These are phyloP conservation scores for Osmoderma eremita DNA, from an alignment of 2,888 invertebrate species.

Conservation along the genomic window DNA sequence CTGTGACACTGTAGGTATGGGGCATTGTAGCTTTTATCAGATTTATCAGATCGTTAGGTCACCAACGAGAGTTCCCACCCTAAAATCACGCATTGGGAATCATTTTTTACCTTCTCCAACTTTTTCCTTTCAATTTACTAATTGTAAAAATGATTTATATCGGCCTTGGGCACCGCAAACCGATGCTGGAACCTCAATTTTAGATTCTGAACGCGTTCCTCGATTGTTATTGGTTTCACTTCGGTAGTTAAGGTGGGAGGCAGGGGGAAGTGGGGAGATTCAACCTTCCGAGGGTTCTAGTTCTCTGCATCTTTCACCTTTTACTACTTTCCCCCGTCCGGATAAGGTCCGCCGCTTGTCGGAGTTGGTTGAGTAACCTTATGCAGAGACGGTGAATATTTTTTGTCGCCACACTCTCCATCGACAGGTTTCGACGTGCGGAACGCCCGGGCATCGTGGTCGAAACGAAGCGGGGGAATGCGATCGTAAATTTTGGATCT, in stretches of 20 bases:
- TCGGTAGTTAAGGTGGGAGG: slow-evolving; percentile 43
- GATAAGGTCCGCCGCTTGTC: not conserved
- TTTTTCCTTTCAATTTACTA: slow-evolving; percentile 54
- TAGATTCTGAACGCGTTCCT: slow-evolving; percentile 55
- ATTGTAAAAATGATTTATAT: slow-evolving; percentile 58
- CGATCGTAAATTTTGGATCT: slow-evolving; percentile 18
- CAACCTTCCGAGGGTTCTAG: slow-evolving; percentile 49
- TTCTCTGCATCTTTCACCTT: slow-evolving; percentile 51
- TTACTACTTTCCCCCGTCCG: not conserved
- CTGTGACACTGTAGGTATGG: slow-evolving; percentile 13
- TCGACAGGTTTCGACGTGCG: slow-evolving; percentile 3
- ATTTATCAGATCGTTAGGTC: not conserved
- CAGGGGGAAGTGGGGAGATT: too few relatives aligned
- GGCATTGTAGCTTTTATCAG: slow-evolving; percentile 23
- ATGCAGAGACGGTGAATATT: slow-evolving; percentile 20
- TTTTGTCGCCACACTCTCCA: not conserved
- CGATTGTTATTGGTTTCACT: slow-evolving; percentile 56
- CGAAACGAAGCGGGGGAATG: not conserved
- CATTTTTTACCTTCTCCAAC: slow-evolving; percentile 43
- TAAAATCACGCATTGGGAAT: too few relatives aligned
- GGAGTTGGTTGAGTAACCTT: slow-evolving; percentile 11
- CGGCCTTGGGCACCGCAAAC: slow-evolving; percentile 35
- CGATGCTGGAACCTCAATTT: too few relatives aligned
- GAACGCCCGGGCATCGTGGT: not conserved
- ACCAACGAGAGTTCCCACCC: too few relatives aligned